Evolutionary conservation across 2,888 invertebrate species (phyloP), one percentile per base, ranked within the genome.

Genomic region (Vannuccia rotundouncinata): DNA sequence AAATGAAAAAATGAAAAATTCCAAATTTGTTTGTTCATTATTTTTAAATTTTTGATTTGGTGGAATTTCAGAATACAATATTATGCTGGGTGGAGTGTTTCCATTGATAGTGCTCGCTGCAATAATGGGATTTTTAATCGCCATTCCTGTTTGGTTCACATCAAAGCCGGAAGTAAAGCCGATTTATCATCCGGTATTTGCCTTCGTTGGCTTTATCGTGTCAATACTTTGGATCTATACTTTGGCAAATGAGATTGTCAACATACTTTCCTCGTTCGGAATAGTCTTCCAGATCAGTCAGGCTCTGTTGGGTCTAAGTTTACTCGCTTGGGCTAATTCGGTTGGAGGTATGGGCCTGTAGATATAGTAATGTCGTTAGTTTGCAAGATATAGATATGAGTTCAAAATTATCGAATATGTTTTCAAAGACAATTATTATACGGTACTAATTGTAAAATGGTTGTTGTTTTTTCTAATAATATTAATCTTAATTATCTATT

Each of bases 281-380:
- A 88, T 90, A 75, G 89, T 91, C n/a, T 89, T 90, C 79, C 87
- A 89, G 78, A 88, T 91, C 77, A 91, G 90, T 82, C 89, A 90
- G 83, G 90, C 91, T 10, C 90, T 92, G 84, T 87, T 92, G 31
- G 91, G 91, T 1, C 88, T 91, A 81, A 92, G 92, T 0, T 86
- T 92, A 22, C 87, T 92, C 29, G 91, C 92, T 0, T 92, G 91
- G 91, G 91, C 91, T 27, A 91, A 92, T 86, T 90, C 91, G 83
- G 86, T 92, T 30, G 90, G 90, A 82, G 89, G 89, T 89, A 83
- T 29, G n/a, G n/a, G n/a, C n/a, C n/a, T n/a, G n/a, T n/a, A n/a
- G n/a, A n/a, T n/a, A 27, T 77, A n/a, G n/a, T n/a, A n/a, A n/a
- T n/a, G n/a, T n/a, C n/a, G 28, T 75, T 10, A 74, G n/a, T n/a